Conservation (phyloP, 2,888 invertebrate species). For the Zelleria hepariella region DNA sequence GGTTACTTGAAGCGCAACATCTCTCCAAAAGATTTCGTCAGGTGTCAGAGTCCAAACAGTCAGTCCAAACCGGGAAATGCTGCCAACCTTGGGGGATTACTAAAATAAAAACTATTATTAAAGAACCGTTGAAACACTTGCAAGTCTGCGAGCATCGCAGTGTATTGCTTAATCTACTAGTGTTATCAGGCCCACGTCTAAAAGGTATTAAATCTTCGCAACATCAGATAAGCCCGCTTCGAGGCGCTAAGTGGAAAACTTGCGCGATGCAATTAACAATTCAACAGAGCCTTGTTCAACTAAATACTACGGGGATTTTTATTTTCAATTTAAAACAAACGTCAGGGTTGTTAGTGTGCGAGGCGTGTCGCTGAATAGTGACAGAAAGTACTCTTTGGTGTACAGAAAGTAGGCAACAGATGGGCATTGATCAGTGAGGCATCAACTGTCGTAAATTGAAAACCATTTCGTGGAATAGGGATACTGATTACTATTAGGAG, state of each 20-base stretch:
- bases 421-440: too few species aligned
- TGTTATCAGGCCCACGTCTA: slow-evolving; percentile 31
- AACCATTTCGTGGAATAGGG: too few species aligned
- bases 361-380: neutral
- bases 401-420: too few species aligned
- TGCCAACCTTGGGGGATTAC: too few species aligned
- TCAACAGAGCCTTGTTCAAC: slow-evolving; percentile 27
- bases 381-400: too few species aligned
- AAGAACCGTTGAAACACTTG: neutral
- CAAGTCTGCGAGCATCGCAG: neutral
- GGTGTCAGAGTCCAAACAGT: too few species aligned
- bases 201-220: slow-evolving; percentile 40
- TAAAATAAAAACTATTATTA: too few species aligned
- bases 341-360: neutral
- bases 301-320: slow-evolving; percentile 19
- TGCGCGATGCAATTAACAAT: slow-evolving; percentile 59
- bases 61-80: too few species aligned
- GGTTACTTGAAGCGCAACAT: too few species aligned
- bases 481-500: too few species aligned
- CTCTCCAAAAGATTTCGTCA: too few species aligned
- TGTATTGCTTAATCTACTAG: neutral
- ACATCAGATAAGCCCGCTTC: slow-evolving; percentile 42
- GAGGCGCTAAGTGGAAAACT: slow-evolving; percentile 58
- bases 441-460: too few species aligned
- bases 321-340: neutral